Percentiles rank a stretch among this genome's conserved stretches.
Evolutionary conservation across 2,888 invertebrate genomes (phyloP).

Genomic region (Oscheius sp.): DNA sequence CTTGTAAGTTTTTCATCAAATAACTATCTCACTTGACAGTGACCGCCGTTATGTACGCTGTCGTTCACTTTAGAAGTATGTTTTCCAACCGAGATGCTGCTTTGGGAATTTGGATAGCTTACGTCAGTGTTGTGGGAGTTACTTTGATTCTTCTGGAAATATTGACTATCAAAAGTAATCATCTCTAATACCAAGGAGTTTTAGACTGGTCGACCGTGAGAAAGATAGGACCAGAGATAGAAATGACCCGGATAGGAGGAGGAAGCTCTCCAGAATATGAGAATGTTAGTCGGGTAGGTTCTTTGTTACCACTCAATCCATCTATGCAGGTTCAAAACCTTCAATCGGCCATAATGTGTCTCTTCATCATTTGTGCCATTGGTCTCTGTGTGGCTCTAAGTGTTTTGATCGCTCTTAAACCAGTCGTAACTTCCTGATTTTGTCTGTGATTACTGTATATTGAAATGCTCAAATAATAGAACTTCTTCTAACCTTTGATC

Average conservation of each 20-base stretch:
- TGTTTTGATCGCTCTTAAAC: constrained; percentile 45
- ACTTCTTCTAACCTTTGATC: neutral
- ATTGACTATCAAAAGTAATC: constrained; percentile 31
- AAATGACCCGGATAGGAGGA: constrained; percentile 44
- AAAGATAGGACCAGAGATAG: constrained; percentile 42
- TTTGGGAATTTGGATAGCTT: constrained; percentile 52
- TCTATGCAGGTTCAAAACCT: constrained; percentile 40
- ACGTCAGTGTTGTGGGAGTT: constrained; percentile 39
- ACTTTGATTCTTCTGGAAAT: constrained; percentile 43
- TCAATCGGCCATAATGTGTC: constrained; percentile 36
- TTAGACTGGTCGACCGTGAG: constrained; percentile 34
- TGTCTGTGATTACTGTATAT: neutral
- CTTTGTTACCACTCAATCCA: neutral
- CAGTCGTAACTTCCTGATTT: neutral
- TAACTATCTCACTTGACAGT: constrained; percentile 25
- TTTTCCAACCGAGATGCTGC: constrained; percentile 50
- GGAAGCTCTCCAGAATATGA: constrained; percentile 3
- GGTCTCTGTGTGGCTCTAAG: constrained; percentile 43
- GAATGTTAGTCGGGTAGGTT: neutral
- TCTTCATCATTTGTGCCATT: constrained; percentile 37
- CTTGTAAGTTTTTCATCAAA: constrained; percentile 24
- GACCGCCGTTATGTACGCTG: constrained; percentile 51
- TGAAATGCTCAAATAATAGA: neutral
- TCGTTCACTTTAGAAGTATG: constrained; percentile 43
- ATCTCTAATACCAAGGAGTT: neutral